Evolutionary conservation across 2,797 vertebrate genomes (phyloP), one percentile per base, ranked within the genome.

Genomic region (Enoplosus armatus): DNA sequence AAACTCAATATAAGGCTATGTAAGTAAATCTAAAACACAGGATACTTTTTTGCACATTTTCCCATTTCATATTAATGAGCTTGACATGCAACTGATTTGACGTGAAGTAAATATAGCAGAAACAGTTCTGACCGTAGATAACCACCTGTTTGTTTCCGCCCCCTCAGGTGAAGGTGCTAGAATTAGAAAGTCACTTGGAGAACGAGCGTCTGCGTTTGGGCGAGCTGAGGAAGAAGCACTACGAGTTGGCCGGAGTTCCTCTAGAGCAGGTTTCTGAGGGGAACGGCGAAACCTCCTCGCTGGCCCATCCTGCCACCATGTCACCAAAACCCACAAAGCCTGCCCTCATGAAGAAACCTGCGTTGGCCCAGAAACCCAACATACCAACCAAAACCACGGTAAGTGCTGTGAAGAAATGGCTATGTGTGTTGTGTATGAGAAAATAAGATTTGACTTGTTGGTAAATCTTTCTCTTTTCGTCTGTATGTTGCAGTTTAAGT

Each of bases 201-300:
- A 96, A 95, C 0, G 98, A 99, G 93, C 96, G 97, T 0, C 80
- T 97, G 56, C 97, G 96, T 24, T 93, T 99, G 29, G 98, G 98
- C 0, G 97, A 98, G 86, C 94, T 99, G 65, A 95, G 98, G 81
- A 97, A 96, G 93, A 97, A 97, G 83, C 98, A 99, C 88, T 99
- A 99, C 0, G 91, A 80, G 0, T 78, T 99, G 87, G 97, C 96
- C 0, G 97, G 97, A 0, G 89, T 93, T 65, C 90, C 95, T 14
- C 37, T 71, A 6, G 92, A 93, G 9, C 64, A 81, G 63, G 4
- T 77, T 15, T 18, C 83, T 3, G 92, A 93, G 59, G 94, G 92
- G 27, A 94, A 95, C 15, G 93, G 90, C 0, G 87, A 93, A 24
- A 39, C 75, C 20, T 72, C 82, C 16, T 80, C 65, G 4, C 87